Evolutionary conservation across 1,140 invertebrate species (phyloP), one percentile per base, ranked within the genome.

Genomic region (Globodera ellingtonae): DNA sequence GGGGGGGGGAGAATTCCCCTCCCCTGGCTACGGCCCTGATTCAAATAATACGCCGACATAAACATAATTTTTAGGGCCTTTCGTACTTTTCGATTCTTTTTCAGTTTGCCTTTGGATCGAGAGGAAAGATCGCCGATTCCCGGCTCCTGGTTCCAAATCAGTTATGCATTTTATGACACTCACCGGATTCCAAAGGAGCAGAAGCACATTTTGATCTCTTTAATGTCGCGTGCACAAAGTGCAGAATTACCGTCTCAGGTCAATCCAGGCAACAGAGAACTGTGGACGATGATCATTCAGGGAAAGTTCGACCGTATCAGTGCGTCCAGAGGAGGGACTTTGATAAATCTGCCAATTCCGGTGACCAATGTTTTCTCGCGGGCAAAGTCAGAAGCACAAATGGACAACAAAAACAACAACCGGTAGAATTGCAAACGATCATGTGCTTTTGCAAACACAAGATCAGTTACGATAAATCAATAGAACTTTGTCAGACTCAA

Each of bases 381-480:
- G 18, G 56, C 56, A 70, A 70, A 35, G 5, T 47, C 66, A 69
- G 46, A 70, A 70, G 67, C 24, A 70, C 67, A 70, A 70, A 70
- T 35, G 3, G 67, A 70, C n/a, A 47, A 70, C 10, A 18, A 35
- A 70, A 70, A 13, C 0, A 44, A 7, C 24, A 44, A 70, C n/a
- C n/a, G 35, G 66, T 21, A 67, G 66, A 67, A 67, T 67, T 0
- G 1, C 35, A 35, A 35, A 52, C 50, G 50, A 52, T 52, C 50
- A 6, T 52, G 35, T 35, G 35, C 35, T 35, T 35, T 35, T 35
- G 35, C 35, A 0, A 35, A 35, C 35, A 35, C 35, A 35, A 35
- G 35, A 35, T 35, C 35, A 35, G 35, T 35, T 35, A 35, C 35
- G 35, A 35, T 0, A 35, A 35, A 35, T 35, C 35, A 35, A 35